A percentile compares a stretch with the other conserved stretches of the same genome.
Conservation (phyloP, 2,888 invertebrate genomes). For the Platycheirus albimanus region DNA sequence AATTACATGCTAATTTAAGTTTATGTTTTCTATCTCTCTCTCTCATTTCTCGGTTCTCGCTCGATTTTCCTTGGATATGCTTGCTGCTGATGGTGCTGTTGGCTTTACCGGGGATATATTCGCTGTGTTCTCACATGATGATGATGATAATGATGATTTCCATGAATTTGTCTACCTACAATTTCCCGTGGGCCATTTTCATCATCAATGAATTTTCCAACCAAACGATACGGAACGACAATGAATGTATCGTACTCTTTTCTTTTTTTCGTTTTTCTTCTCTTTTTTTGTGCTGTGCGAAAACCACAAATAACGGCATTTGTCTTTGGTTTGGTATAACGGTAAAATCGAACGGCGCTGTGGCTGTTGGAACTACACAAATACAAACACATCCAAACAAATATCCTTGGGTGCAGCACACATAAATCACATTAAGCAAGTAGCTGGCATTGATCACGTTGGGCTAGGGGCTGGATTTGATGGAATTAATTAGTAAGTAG, state of each 20-base stretch:
- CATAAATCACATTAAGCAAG: constrained; percentile 93
- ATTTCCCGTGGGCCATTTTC: constrained; percentile 51
- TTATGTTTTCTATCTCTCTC: constrained; percentile 51
- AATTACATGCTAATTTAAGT: constrained; percentile 58
- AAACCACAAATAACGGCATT: constrained; percentile 45
- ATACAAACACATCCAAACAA: constrained; percentile 22
- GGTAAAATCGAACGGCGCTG: constrained; percentile 7
- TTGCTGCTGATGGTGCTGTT: neutral
- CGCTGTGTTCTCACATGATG: constrained; percentile 10
- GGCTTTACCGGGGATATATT: constrained; percentile 3
- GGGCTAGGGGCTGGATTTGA: constrained; percentile 95
- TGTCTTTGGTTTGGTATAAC: constrained; percentile 42
- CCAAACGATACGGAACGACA: neutral
- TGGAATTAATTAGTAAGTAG: constrained; percentile 94
- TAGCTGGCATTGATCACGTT: constrained; percentile 93
- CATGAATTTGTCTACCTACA: constrained; percentile 29
- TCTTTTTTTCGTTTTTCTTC: too few species aligned
- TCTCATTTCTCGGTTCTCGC: constrained; percentile 19
- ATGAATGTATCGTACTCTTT: too few species aligned
- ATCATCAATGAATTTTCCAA: constrained; percentile 33
- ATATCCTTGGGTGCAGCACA: constrained; percentile 85
- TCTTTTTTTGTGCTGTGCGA: constrained; percentile 1
- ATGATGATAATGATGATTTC: constrained; percentile 27
- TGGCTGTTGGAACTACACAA: constrained; percentile 20
- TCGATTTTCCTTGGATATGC: neutral